Evolutionary conservation across 2,888 invertebrate species (phyloP), one percentile per base, ranked within the genome.

Genomic region (Torymus auratus): DNA sequence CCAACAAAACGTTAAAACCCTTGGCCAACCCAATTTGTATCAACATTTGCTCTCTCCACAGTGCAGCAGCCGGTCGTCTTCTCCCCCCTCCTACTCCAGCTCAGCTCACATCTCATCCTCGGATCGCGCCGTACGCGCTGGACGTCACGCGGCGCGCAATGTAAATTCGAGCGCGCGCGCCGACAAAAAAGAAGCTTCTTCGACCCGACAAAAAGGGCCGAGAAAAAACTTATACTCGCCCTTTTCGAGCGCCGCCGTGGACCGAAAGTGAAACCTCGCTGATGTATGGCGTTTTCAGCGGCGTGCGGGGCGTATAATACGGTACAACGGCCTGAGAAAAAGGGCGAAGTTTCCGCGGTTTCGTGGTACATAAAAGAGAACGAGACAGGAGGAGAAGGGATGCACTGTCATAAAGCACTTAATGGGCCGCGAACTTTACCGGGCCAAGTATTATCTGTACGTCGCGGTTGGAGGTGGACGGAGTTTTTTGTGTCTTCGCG

Each of bases 101-200:
- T 23, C 53, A 64, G 55, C 20, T 50, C 64, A 14, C 67, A 53
- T 75, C 69, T 80, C 67, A 65, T 61, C 50, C 70, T 62, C 50
- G 56, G 52, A 28, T 28, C 55, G 28, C 11, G 12, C 13, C 1
- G 28, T 28, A 28, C 28, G 52, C 52, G 67, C 23, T 52, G 78
- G 81, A 81, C 81, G 81, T 81, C 81, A 81, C 78, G 81, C 75
- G 75, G 81, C n/a, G 81, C 67, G 28, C 62, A 67, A 78, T 81
- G 78, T 78, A 71, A 81, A 81, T 70, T 78, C 65, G 70, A 70
- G 70, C 28, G 28, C 28, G 28, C 28, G 28, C 70, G 73, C 65
- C 70, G 67, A 67, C 62, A 60, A 53, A 55, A 53, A 67, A 64
- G 28, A 60, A 41, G 20, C 58, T 13, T 2, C 20, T 4, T 50